A percentile compares a stretch with the other conserved stretches of the same genome.
phyloP scores from a whole-genome alignment of 1,140 invertebrate species.

The Cotesia chilonis region DNA sequence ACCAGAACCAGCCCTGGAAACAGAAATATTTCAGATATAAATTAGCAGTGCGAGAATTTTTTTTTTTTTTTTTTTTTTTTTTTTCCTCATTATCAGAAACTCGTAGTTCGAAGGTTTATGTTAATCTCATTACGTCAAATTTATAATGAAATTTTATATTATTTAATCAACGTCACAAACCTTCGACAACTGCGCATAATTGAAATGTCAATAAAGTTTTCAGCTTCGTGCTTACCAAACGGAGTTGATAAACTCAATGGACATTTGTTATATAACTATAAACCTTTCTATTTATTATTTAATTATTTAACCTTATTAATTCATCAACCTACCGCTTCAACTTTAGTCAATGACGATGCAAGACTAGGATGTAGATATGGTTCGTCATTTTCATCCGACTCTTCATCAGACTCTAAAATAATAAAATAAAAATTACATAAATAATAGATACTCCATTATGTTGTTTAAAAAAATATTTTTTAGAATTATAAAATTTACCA shows the following conservation, averaged over 20 bases:
- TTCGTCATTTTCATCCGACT: slow-evolving; percentile 69
- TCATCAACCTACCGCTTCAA: slow-evolving; percentile 69
- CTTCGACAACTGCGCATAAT: slow-evolving; percentile 18
- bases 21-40: slow-evolving; percentile 53
- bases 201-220: slow-evolving; percentile 37
- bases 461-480: slow-evolving; percentile 35
- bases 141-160: neutral
- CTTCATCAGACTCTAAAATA: slow-evolving; percentile 64
- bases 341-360: slow-evolving; percentile 64
- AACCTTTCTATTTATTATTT: slow-evolving; percentile 8
- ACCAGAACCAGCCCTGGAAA: slow-evolving; percentile 56
- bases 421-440: slow-evolving; percentile 51
- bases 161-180: neutral
- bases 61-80: no score
- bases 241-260: slow-evolving; percentile 25
- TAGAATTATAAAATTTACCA: slow-evolving; percentile 60
- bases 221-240: slow-evolving; percentile 39
- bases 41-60: slow-evolving; percentile 42
- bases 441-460: slow-evolving; percentile 22
- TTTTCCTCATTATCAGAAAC: slow-evolving; percentile 2
- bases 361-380: slow-evolving; percentile 86
- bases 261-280: slow-evolving; percentile 34
- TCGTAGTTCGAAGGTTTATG: slow-evolving; percentile 23
- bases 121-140: neutral
- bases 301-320: neutral